Conservation (phyloP, 2,888 invertebrate species). For the Limnephilus marmoratus region DNA sequence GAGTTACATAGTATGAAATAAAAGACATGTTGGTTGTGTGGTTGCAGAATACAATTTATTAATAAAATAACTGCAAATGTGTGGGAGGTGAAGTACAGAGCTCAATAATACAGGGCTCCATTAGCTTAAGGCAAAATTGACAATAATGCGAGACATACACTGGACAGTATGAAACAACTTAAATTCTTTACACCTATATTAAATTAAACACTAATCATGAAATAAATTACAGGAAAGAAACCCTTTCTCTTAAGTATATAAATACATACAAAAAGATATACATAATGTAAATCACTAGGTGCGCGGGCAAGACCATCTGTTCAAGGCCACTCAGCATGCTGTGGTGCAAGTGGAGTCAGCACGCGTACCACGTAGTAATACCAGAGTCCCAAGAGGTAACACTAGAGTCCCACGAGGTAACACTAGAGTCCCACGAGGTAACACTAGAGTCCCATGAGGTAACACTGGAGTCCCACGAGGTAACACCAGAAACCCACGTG, state of each 20-base stretch:
- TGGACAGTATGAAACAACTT: slow-evolving; percentile 43
- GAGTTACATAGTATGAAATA: slow-evolving; percentile 29
- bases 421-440: background rate
- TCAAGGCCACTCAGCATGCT: slow-evolving; percentile 66
- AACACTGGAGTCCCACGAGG: background rate
- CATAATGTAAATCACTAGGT: slow-evolving; percentile 77
- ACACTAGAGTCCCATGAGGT: background rate
- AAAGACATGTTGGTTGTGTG: slow-evolving; percentile 48
- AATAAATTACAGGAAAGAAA: slow-evolving; percentile 52
- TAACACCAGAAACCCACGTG: background rate
- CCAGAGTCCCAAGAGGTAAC: too few species aligned
- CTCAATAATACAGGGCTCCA: slow-evolving; percentile 45
- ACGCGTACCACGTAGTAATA: background rate
- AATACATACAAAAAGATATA: slow-evolving; percentile 75
- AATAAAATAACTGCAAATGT: slow-evolving; percentile 64
- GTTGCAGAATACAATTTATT: slow-evolving; percentile 66
- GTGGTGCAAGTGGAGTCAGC: background rate
- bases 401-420: background rate
- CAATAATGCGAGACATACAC: slow-evolving; percentile 57
- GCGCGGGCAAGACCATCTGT: slow-evolving; percentile 78
- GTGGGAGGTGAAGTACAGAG: slow-evolving; percentile 59
- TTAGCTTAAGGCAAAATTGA: slow-evolving; percentile 58
- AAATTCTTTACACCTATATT: slow-evolving; percentile 49
- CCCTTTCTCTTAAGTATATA: slow-evolving; percentile 76
- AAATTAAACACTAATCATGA: slow-evolving; percentile 48